Conservation (phyloP, 2,113 vertebrate genomes). For the Lota lota region DNA sequence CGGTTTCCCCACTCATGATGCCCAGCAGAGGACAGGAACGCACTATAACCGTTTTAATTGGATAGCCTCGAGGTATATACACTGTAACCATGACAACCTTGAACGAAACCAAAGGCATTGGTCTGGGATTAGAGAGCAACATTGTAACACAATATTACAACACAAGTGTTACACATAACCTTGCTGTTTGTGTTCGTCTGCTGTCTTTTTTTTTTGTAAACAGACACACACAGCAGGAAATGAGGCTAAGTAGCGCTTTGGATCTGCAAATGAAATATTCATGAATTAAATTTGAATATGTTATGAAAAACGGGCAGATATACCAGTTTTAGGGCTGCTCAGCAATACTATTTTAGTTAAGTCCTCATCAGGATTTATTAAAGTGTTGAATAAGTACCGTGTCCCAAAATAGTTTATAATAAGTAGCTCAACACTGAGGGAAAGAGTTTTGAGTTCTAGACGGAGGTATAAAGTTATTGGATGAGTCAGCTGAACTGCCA, state of each 20-base stretch:
- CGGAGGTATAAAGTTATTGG: conserved; percentile 9
- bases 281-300: conserved; percentile 70
- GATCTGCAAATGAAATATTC: conserved; percentile 65
- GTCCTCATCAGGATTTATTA: conserved; percentile 37
- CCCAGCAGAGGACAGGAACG: no score
- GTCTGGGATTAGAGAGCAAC: conserved; percentile 35
- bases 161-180: not conserved
- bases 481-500: no score
- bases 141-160: conserved; percentile 26
- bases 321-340: conserved; percentile 28
- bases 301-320: conserved; percentile 52
- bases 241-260: conserved; percentile 59
- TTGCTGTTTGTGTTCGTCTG: not conserved
- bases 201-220: conserved; percentile 37
- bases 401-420: conserved; percentile 39
- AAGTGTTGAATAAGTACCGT: no score
- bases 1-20: no score
- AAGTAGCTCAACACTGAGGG: conserved; percentile 28
- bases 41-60: no score
- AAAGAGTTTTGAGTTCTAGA: conserved; percentile 23
- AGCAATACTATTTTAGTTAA: conserved; percentile 43
- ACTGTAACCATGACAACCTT: no score
- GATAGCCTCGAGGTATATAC: no score
- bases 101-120: conserved; percentile 1
- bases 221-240: conserved; percentile 39